Evolutionary conservation across 2,888 invertebrate genomes (phyloP), one percentile per base, ranked within the genome.

Genomic region (Lordiphosa fenestrarum): DNA sequence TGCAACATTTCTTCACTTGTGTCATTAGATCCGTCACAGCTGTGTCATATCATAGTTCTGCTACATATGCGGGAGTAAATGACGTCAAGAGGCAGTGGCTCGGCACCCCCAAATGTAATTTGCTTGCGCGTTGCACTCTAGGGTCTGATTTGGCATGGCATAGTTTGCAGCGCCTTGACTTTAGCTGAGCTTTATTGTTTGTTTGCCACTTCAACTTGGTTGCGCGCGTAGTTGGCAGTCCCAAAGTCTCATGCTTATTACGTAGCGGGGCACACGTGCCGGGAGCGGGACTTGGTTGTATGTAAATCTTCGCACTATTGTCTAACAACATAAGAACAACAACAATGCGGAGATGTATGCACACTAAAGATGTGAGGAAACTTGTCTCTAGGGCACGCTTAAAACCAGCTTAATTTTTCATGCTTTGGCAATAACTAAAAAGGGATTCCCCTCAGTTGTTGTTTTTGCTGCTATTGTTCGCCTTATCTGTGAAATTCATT

Each of bases 191-290:
- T 57, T 63, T 80, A 71, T 73, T 73, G 69, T 69, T 73, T 56
- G 65, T 55, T 74, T 55, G 50, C 53, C 59, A 61, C 63, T 77
- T 60, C 48, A 51, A 40, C 47, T 38, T 63, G 51, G 36, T 49
- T 50, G 33, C 38, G 40, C 30, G 35, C 19, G 47, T 44, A 19
- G 40, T 41, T 46, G 56, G 35, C 49, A 81, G 66, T 80, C 84
- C 77, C 80, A 64, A 74, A 74, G 81, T 74, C 84, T 74, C 84
- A 62, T 59, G 72, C 77, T 83, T 72, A 83, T 80, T 81, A 81
- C 66, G 53, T 59, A 15, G 33, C 41, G 46, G 66, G 58, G 59
- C 66, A 69, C 71, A 75, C 63, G 71, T 78, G 66, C 62, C 53
- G 39, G 25, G 35, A 49, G 10, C 23, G 15, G n/a, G 37, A 49